These are phyloP conservation scores for Semaprochilodus insignis DNA, from an alignment of 2,797 vertebrate species.

Conservation along the genomic window DNA sequence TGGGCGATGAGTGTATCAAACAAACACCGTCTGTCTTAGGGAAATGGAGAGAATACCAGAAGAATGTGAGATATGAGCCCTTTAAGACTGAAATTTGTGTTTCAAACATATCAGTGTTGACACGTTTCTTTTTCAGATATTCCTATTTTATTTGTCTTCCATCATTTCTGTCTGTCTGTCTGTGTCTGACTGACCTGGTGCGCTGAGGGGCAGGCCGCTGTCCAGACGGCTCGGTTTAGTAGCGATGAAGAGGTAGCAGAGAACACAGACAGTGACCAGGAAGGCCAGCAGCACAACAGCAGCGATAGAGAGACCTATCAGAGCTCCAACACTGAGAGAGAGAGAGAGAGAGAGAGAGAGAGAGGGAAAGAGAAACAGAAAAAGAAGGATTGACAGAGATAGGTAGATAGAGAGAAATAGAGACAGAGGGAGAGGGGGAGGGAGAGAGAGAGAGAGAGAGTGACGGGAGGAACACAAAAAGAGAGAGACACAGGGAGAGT, in stretches of 20 bases:
- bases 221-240: constrained; percentile 91
- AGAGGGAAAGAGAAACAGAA: neutral
- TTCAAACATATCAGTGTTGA: too few relatives aligned
- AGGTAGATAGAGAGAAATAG: neutral
- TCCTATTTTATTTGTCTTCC: neutral
- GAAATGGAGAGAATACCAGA: too few relatives aligned
- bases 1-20: too few relatives aligned
- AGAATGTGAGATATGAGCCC: too few relatives aligned
- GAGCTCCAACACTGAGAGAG: constrained; percentile 84
- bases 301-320: constrained; percentile 90
- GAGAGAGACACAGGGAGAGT: neutral
- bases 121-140: too few relatives aligned
- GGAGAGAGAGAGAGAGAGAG: too few relatives aligned
- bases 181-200: constrained; percentile 74
- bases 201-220: constrained; percentile 84
- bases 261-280: constrained; percentile 89
- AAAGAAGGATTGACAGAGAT: too few relatives aligned
- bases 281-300: constrained; percentile 91
- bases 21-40: too few relatives aligned
- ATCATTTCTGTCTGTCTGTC: neutral
- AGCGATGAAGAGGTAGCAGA: constrained; percentile 93
- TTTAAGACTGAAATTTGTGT: too few relatives aligned
- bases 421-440: neutral
- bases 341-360: neutral
- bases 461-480: too few relatives aligned